These are phyloP conservation scores for Dusona sp. DNA, from an alignment of 2,888 invertebrate genomes.

Conservation along the genomic window DNA sequence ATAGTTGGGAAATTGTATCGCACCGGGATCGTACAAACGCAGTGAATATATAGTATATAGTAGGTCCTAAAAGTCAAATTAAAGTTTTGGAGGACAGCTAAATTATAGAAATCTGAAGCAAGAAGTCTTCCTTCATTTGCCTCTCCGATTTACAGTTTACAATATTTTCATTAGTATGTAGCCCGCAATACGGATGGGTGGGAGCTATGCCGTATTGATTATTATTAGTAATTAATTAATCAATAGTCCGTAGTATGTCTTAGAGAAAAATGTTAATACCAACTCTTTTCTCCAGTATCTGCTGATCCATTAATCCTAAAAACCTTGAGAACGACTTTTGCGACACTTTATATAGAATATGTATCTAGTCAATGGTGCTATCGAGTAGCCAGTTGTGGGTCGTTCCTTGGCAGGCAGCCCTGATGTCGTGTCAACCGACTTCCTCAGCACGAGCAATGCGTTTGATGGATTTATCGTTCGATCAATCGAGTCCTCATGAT, in stretches of 20 bases:
- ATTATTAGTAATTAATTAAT: background rate
- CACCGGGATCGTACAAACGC: constrained; percentile 26
- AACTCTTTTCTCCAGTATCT: background rate
- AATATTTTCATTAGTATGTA: background rate
- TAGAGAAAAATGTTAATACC: background rate
- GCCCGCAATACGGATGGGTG: too few relatives aligned
- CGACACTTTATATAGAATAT: background rate
- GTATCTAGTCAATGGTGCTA: constrained; percentile 2
- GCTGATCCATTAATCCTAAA: background rate
- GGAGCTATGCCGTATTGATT: too few relatives aligned
- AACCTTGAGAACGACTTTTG: background rate
- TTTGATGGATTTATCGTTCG: constrained; percentile 64
- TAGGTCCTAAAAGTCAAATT: background rate
- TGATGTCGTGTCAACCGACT: constrained; percentile 42
- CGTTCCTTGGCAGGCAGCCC: constrained; percentile 27
- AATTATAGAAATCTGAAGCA: background rate
- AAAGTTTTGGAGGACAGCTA: background rate
- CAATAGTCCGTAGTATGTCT: background rate
- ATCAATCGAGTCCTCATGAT: constrained; percentile 46
- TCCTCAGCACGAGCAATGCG: constrained; percentile 45
- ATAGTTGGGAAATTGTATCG: constrained; percentile 57
- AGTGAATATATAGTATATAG: constrained; percentile 24
- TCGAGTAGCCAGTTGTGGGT: constrained; percentile 35
- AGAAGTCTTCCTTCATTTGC: background rate
- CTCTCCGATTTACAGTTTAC: background rate